These are phyloP conservation scores for Heteromormyrus szaboi DNA, from an alignment of 2,797 vertebrate genomes.

Conservation along the genomic window DNA sequence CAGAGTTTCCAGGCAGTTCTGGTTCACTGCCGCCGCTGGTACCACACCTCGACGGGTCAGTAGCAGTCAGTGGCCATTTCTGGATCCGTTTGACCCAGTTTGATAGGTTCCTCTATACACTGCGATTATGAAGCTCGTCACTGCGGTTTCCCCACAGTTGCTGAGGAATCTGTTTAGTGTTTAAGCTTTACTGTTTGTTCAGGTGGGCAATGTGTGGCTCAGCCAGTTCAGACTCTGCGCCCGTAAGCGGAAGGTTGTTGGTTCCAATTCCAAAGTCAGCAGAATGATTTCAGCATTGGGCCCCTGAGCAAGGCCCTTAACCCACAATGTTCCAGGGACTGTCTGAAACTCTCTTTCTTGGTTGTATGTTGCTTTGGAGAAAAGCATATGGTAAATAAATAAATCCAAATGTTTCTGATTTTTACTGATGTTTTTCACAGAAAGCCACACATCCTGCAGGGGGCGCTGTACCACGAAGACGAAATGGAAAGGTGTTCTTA, in stretches of 20 bases:
- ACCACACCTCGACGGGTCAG: background rate
- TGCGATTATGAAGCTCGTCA: background rate
- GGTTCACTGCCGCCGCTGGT: background rate
- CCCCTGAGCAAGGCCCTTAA: background rate
- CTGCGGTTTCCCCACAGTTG: background rate
- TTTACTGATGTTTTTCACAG: slow-evolving; percentile 62
- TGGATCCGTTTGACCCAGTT: background rate
- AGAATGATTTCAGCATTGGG: background rate
- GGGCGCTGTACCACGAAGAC: slow-evolving; percentile 81
- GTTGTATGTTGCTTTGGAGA: background rate
- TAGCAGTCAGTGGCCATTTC: background rate
- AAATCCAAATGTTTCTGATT: background rate
- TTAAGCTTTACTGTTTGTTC: background rate
- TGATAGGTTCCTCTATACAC: background rate
- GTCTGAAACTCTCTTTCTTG: background rate
- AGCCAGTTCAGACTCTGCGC: background rate
- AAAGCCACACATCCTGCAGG: slow-evolving; percentile 90
- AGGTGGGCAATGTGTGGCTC: background rate
- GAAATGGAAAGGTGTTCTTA: slow-evolving; percentile 91
- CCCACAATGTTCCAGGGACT: background rate
- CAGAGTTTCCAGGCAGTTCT: background rate
- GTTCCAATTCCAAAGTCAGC: background rate
- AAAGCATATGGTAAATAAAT: background rate
- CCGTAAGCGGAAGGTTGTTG: background rate
- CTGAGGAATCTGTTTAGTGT: background rate